Base-by-base conservation (phyloP, 2,888 invertebrate species). In the Argyra leucocephala region DNA sequence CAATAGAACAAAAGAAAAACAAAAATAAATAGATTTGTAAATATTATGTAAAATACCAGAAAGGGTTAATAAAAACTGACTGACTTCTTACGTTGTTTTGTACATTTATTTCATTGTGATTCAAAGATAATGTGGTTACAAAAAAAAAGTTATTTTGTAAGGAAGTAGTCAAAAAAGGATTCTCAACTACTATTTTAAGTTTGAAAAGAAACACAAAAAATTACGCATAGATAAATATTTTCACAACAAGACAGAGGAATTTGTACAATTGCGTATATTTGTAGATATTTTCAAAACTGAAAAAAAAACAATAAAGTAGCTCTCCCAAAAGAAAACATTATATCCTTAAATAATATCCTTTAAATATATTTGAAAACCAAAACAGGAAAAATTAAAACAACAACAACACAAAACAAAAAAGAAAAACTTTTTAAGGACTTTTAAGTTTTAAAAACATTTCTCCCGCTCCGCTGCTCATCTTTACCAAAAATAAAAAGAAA, bases 261-360 rank as follows among this genome's bases (percentile, higher is more conserved):
- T n/a, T 31, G 31, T 4, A 26, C 9, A 26, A 26, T 26, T 4
- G 26, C 9, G n/a, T 26, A 6, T 26, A 9, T 26, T 26, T 26
- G 26, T 26, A 6, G 4, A 6, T 26, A 6, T 26, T 26, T 26
- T 26, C 9, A 6, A 6, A 26, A 48, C 5, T 31, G 48, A 37
- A 10, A 37, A 37, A 37, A 15, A 48, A 48, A 48, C 15, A 2
- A n/a, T 48, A 48, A 48, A 48, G 48, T 48, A 48, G 48, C 48
- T 48, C 15, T 48, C 48, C 48, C 48, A 48, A 48, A 48, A 48
- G 48, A 48, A 48, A 48, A 48, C 48, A 48, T 48, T 48, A 48
- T 15, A 48, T 48, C 48, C 48, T 48, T 48, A 12, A 48, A 48
- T 48, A 48, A 48, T 48, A 48, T 48, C 48, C 48, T 48, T 48